A percentile compares a stretch with the other conserved stretches of the same genome.
phyloP scores from a whole-genome alignment of 37 sponge, comb jelly and placozoan species.

The Oscarella lobularis region DNA sequence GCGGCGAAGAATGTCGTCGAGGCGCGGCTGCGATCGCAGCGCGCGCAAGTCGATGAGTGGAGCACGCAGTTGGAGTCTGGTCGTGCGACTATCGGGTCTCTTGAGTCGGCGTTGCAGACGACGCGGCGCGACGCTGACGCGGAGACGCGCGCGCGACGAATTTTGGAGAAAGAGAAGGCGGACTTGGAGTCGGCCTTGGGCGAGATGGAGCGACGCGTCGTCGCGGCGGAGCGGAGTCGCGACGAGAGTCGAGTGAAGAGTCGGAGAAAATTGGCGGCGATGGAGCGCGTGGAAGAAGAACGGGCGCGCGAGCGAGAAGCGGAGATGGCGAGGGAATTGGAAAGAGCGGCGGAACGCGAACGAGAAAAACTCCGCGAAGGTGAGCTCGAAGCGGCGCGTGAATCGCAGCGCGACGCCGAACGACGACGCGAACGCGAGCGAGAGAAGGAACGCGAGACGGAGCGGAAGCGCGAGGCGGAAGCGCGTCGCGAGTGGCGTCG shows the following conservation, averaged over 20 bases:
- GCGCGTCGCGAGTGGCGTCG: not conserved
- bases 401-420: not conserved
- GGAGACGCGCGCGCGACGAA: not conserved
- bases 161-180: not conserved
- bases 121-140: not conserved
- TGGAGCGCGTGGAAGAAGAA: conserved; percentile 1
- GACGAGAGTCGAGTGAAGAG: too few relatives aligned
- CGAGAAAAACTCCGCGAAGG: too few relatives aligned
- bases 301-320: not conserved
- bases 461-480: not conserved
- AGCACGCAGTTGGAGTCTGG: not conserved
- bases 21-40: not conserved
- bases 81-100: not conserved
- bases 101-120: not conserved
- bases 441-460: not conserved
- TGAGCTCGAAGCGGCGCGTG: too few relatives aligned
- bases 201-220: not conserved
- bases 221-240: too few relatives aligned
- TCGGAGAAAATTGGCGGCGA: too few relatives aligned
- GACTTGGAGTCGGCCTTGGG: not conserved
- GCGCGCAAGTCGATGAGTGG: not conserved
- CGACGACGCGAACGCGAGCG: not conserved
- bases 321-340: not conserved
- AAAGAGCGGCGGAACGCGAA: not conserved
- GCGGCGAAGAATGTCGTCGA: not conserved